phyloP scores from a whole-genome alignment of 2,797 vertebrate genomes.

The Macropodus opercularis region DNA sequence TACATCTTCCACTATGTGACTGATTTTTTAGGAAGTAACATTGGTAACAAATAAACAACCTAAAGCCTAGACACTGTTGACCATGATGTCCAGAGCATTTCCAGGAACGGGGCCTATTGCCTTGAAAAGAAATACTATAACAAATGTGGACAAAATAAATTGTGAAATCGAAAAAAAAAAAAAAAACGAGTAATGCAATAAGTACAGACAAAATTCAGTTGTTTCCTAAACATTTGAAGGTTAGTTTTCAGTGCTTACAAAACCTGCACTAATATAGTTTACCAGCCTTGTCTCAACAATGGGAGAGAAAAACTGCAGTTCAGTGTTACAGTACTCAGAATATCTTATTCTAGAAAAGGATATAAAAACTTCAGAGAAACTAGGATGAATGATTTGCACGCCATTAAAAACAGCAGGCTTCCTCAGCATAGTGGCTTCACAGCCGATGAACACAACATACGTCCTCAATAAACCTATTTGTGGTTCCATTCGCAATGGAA shows the following conservation, averaged over 20 bases:
- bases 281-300: not conserved
- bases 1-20: not conserved
- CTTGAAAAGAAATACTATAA: constrained; percentile 16
- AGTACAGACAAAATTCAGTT: not conserved
- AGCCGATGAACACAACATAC: constrained; percentile 22
- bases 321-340: not conserved
- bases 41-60: not conserved
- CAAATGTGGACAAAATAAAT: not conserved
- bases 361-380: constrained; percentile 4
- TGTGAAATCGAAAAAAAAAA: too few relatives aligned
- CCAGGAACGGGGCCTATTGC: constrained; percentile 6
- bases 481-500: constrained; percentile 22
- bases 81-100: constrained; percentile 11
- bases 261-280: not conserved
- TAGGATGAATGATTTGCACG: constrained; percentile 15
- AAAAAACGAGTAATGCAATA: not conserved
- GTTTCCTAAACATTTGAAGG: not conserved
- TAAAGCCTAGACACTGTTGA: not conserved
- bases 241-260: not conserved
- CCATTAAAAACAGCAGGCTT: constrained; percentile 7
- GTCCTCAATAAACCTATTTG: constrained; percentile 18
- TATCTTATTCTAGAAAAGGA: constrained; percentile 4
- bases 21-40: constrained; percentile 2
- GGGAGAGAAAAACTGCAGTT: not conserved
- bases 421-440: constrained; percentile 5